Evolutionary conservation across 2,797 vertebrate genomes (phyloP), one percentile per base, ranked within the genome.

Genomic region (Erpetoichthys calabaricus): DNA sequence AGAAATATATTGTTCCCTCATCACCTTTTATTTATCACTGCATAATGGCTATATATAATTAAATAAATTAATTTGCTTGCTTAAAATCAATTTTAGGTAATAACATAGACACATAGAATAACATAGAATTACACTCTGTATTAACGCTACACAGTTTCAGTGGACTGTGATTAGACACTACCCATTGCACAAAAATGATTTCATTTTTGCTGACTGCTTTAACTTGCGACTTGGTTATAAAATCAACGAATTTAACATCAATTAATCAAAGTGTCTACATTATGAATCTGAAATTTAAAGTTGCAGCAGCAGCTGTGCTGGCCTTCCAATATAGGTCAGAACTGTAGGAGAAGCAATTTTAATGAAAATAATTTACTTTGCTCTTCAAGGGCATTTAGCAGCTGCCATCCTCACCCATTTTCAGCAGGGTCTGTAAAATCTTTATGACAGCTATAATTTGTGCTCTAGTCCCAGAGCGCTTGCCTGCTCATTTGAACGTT

Each of bases 371-470:
- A 59, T 66, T 67, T 59, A 55, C 8, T 51, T 46, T 61, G 8
- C 63, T 70, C 69, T 70, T 79, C 79, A 83, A 81, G 83, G 74
- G 76, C 74, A 70, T 70, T 70, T 72, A 73, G 71, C 64, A 69
- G 67, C 65, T 54, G 61, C 56, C 57, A 51, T 58, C 45, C 63
- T 3, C 50, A 69, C 66, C 63, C 67, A 63, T 67, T 74, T 77
- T 77, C 75, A 75, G 70, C 58, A 63, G 60, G 57, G 70, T 69
- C 79, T 56, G 64, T 74, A 80, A 84, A 83, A 78, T 74, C 62
- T 73, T 72, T 75, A 64, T 71, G 75, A 85, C 77, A 80, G 76
- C 68, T 82, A 63, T 77, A 75, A 81, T 83, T 75, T 77, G 80
- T 80, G 77, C 74, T 71, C 71, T 61, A 61, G 74, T 75, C 67